phyloP scores from a whole-genome alignment of 2,797 vertebrate genomes.

The Enteromius thamalakanensis region DNA sequence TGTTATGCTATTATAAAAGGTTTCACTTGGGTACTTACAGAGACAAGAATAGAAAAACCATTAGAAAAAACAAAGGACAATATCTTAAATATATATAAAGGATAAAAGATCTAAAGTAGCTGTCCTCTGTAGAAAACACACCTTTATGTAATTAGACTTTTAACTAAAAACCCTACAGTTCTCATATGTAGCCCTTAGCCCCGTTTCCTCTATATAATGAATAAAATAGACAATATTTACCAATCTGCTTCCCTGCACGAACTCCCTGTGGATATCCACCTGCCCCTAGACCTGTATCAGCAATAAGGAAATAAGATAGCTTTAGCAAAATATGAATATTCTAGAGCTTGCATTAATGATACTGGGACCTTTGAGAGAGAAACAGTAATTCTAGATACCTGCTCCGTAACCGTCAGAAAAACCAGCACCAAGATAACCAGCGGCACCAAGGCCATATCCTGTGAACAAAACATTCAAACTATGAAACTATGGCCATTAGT shows the following conservation, averaged over 20 bases:
- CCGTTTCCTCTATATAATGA: background rate
- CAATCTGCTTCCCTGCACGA: slow-evolving; percentile 70
- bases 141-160: background rate
- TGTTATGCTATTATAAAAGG: background rate
- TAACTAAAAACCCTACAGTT: background rate
- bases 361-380: background rate
- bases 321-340: background rate
- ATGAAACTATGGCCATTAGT: slow-evolving; percentile 12
- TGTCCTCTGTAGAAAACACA: background rate
- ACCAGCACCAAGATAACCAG: slow-evolving; percentile 69
- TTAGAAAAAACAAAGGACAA: background rate
- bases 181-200: no score
- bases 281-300: slow-evolving; percentile 69
- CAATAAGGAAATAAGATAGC: background rate
- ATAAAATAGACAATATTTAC: slow-evolving; percentile 54
- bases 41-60: slow-evolving; percentile 2
- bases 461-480: slow-evolving; percentile 47
- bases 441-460: slow-evolving; percentile 72
- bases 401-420: slow-evolving; percentile 70
- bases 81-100: background rate
- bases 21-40: background rate
- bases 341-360: background rate
- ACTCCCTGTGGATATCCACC: slow-evolving; percentile 69
- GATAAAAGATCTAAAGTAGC: background rate
- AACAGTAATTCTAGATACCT: slow-evolving; percentile 64